phyloP scores from a whole-genome alignment of 1,140 invertebrate genomes.

The Drosophila leontia region DNA sequence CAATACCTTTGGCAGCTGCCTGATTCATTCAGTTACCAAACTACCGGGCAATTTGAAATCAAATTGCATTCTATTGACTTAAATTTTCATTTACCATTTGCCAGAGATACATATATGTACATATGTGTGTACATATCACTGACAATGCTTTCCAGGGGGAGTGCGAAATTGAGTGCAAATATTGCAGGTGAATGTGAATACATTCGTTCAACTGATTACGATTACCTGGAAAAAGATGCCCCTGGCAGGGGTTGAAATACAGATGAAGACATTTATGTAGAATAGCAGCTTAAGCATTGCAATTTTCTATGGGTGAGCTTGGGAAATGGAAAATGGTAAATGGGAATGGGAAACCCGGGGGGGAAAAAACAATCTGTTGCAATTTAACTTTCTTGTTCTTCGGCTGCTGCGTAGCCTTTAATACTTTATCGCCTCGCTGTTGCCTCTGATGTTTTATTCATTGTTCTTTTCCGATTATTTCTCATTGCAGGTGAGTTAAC shows the following conservation, averaged over 20 bases:
- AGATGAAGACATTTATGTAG: constrained; percentile 40
- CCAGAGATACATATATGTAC: constrained; percentile 19
- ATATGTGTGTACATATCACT: constrained; percentile 10
- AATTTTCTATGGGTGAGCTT: constrained; percentile 10
- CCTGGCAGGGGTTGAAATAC: constrained; percentile 9
- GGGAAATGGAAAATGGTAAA: constrained; percentile 5
- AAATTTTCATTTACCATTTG: constrained; percentile 34
- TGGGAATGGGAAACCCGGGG: not conserved
- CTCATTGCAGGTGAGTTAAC: constrained; percentile 47
- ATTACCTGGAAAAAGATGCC: constrained; percentile 17
- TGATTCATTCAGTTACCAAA: constrained; percentile 22
- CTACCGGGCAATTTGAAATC: constrained; percentile 23
- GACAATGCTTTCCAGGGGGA: constrained; percentile 22
- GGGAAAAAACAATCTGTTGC: constrained; percentile 48
- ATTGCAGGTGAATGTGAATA: constrained; percentile 54
- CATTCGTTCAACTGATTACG: constrained; percentile 57
- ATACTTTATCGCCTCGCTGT: constrained; percentile 11
- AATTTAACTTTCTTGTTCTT: constrained; percentile 46
- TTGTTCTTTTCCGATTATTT: constrained; percentile 33
- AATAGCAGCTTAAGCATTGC: constrained; percentile 27
- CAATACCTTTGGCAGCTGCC: not conserved
- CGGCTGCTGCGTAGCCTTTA: constrained; percentile 3
- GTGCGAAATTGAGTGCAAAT: constrained; percentile 54
- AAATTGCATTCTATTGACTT: constrained; percentile 64
- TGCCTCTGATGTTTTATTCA: constrained; percentile 44